Percentiles rank a stretch among this genome's conserved stretches.
Evolutionary conservation across 2,113 vertebrate genomes (phyloP).

Genomic region (Cyanistes caeruleus): DNA sequence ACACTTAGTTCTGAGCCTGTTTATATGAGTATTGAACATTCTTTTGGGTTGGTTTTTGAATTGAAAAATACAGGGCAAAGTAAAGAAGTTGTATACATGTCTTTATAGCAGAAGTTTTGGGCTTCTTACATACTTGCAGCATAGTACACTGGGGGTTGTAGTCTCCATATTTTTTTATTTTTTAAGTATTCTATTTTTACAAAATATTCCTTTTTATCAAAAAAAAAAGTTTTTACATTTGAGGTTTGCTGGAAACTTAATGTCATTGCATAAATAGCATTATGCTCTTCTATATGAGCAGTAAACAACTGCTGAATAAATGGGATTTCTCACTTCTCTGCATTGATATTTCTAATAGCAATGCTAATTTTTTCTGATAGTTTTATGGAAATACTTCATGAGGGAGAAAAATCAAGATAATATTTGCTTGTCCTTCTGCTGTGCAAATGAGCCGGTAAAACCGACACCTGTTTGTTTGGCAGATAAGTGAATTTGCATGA

Average conservation of each 20-base stretch:
- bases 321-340: background rate
- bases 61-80: background rate
- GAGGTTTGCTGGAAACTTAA: background rate
- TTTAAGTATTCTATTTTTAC: background rate
- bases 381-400: background rate
- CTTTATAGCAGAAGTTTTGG: background rate
- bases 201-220: background rate
- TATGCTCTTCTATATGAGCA: background rate
- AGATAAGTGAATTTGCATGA: background rate
- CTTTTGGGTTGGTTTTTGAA: background rate
- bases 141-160: background rate
- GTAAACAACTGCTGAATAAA: background rate
- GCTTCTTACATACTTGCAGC: background rate
- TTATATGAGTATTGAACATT: background rate
- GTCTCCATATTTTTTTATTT: background rate
- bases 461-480: background rate
- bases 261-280: background rate
- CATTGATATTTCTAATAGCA: background rate
- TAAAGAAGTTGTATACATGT: background rate
- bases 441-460: background rate
- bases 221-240: background rate
- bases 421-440: constrained; percentile 7
- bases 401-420: background rate
- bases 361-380: background rate
- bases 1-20: background rate